These are phyloP conservation scores for Anthopleura sola DNA, from an alignment of 64 coral and sea anemone species.

Conservation along the genomic window DNA sequence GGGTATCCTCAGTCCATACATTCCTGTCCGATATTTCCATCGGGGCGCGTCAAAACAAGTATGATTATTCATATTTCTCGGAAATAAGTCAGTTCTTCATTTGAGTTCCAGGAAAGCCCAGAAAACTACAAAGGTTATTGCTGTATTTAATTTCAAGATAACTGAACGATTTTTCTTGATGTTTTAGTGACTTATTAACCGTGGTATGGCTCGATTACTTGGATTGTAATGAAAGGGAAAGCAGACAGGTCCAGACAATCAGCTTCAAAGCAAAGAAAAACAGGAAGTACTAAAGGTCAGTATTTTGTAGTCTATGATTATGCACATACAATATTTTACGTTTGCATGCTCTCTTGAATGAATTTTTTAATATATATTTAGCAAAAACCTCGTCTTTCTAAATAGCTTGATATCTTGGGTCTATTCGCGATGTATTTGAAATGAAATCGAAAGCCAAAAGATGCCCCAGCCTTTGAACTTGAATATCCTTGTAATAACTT, in stretches of 20 bases:
- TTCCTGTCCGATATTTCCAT: background rate
- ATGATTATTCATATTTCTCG: background rate
- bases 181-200: too few species aligned
- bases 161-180: too few species aligned
- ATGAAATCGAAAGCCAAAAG: background rate
- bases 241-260: background rate
- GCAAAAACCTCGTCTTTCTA: background rate
- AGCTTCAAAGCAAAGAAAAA: background rate
- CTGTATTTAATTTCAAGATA: background rate
- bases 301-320: background rate
- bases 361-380: background rate
- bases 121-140: background rate
- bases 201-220: too few species aligned
- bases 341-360: too few species aligned
- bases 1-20: background rate
- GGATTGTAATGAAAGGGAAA: too few species aligned
- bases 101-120: background rate
- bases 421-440: background rate
- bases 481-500: background rate
- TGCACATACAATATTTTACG: background rate
- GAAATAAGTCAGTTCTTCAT: background rate
- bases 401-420: background rate
- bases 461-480: background rate
- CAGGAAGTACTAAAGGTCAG: constrained; percentile 4
- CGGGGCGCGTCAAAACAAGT: background rate